Base-by-base conservation (phyloP, 2,797 vertebrate genomes). In the Xerus rutilus region DNA sequence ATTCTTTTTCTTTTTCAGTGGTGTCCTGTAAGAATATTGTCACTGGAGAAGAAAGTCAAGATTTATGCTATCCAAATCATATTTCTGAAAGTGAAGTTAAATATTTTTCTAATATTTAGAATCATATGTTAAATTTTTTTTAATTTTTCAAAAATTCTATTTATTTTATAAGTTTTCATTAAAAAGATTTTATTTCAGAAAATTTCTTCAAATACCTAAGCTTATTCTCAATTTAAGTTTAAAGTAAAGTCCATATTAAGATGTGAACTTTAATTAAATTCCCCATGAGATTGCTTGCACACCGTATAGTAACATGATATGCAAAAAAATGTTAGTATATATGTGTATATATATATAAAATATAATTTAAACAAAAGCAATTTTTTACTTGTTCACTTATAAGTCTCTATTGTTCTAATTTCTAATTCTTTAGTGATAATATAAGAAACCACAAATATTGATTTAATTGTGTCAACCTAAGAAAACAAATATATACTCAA, bases 401-500 rank as follows among this genome's bases (percentile, higher is more conserved):
- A 76, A 28, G 45, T 83, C 79, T 95, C 32, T 39, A 39, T 39
- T 39, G 39, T 39, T 39, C 39, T 96, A 78, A 67, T 64, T 91
- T 70, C 72, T 47, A 93, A 91, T 87, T 73, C 15, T 92, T 3
- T 45, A 47, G 86, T 4, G 93, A 4, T 83, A 73, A 79, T 39
- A 39, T 20, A 73, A 79, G n/a, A 73, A 91, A 88, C 9, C 28
- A 65, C 76, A 94, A 89, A 88, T 54, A 89, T 69, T 83, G 86
- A 70, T 93, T 92, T 95, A 87, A 39, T 72, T 78, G 11, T 35
- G 64, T 92, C 62, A 89, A 69, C 0, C 59, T 62, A 93, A 74
- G 25, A 95, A 86, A 81, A 39, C 39, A 96, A 93, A 74, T 52
- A 83, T 59, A 95, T n/a, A 89, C 21, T 81, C n/a, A 93, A 49